Evolutionary conservation across 2,797 vertebrate genomes (phyloP).

Genomic region (Semotilus atromaculatus): DNA sequence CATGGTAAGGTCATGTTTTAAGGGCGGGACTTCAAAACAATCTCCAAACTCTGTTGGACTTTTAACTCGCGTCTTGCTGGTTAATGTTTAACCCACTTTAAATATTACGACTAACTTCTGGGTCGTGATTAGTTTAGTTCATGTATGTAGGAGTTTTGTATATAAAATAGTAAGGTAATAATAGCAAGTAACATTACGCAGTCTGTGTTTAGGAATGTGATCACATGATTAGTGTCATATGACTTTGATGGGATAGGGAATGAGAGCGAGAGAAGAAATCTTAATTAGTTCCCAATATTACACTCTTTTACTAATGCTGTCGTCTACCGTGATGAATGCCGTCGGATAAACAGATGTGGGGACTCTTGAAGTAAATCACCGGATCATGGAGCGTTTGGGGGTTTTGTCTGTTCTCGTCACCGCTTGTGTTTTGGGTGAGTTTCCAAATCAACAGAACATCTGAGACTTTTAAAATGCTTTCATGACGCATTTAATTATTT

Average conservation of each 20-base stretch:
- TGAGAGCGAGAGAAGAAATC: conserved; percentile 53
- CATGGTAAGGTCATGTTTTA: neutral
- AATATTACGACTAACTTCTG: neutral
- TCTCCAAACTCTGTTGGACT: neutral
- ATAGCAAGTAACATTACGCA: too few relatives aligned
- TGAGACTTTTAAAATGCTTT: neutral
- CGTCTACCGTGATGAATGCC: conserved; percentile 26
- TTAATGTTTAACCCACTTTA: neutral
- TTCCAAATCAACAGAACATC: neutral
- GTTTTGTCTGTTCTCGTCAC: conserved; percentile 62
- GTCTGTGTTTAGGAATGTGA: conserved; percentile 48
- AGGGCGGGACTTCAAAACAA: conserved; percentile 10
- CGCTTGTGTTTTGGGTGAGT: conserved; percentile 74
- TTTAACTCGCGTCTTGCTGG: neutral
- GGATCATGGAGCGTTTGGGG: conserved; percentile 56
- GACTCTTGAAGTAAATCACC: conserved; percentile 43
- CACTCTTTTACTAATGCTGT: neutral
- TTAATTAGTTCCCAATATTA: neutral
- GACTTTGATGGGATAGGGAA: conserved; percentile 67
- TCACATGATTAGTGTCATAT: conserved; percentile 82
- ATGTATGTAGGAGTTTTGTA: neutral
- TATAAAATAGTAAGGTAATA: neutral
- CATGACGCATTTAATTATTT: neutral
- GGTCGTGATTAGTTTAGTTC: neutral
- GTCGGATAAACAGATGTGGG: conserved; percentile 57